Conservation (phyloP, 2,113 vertebrate genomes). For the Ptyas mucosa region DNA sequence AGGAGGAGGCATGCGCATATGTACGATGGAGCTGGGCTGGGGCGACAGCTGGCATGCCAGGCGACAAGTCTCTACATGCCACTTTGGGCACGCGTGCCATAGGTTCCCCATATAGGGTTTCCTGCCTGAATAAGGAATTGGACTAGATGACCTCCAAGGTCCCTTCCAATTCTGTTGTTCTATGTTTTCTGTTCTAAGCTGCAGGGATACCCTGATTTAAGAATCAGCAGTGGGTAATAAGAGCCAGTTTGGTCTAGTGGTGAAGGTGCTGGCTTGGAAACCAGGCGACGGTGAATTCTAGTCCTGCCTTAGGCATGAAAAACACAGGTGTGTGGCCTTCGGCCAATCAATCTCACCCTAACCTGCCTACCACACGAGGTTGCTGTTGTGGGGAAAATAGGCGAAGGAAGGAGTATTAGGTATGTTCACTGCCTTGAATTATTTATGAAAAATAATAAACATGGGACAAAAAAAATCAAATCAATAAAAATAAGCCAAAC, state of each 20-base stretch:
- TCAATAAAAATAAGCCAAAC: not conserved
- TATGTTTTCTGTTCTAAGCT: not conserved
- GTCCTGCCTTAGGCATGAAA: not conserved
- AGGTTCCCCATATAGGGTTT: not conserved
- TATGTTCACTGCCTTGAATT: not conserved
- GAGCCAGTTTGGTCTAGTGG: not conserved
- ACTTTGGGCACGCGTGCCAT: too few relatives aligned
- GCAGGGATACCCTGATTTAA: not conserved
- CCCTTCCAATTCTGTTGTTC: not conserved
- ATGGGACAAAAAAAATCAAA: not conserved
- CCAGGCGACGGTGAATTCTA: not conserved
- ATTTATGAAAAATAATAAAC: not conserved
- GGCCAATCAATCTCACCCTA: not conserved
- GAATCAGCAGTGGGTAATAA: not conserved
- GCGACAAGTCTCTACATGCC: too few relatives aligned
- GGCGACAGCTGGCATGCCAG: too few relatives aligned
- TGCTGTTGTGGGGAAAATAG: not conserved
- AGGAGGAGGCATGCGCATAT: too few relatives aligned
- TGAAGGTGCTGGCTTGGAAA: not conserved
- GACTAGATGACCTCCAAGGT: not conserved
- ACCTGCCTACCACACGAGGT: not conserved
- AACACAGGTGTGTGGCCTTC: not conserved
- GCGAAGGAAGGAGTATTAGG: not conserved
- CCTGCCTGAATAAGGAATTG: not conserved
- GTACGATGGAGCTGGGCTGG: too few relatives aligned